Base-by-base conservation (phyloP, 1,140 invertebrate genomes). In the Drosophila neocordata region DNA sequence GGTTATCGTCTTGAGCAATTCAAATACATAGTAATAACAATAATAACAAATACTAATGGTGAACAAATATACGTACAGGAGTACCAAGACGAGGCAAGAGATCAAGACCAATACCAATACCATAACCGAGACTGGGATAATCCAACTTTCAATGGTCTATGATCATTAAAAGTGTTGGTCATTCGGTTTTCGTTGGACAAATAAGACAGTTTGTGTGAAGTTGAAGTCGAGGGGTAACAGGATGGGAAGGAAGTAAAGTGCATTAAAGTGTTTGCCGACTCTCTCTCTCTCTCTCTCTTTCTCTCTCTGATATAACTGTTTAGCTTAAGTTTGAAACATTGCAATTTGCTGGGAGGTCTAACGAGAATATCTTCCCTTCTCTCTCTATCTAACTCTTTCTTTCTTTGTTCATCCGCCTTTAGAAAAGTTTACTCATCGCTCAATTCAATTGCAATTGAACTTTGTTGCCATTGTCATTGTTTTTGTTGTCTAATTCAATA, bases 41-140 rank as follows among this genome's bases (percentile, higher is more conserved):
- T 89, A 89, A 89, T 87, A 90, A 90, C 87, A 90, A 90, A 90
- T 90, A 90, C 87, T 89, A 90, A 90, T 90, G 87, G 87, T 90
- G 85, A 73, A 72, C 78, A 90, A 90, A 90, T 82, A 89, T 64
- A 66, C 66, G 58, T 64, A 59, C 53, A 34, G 53, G 53, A 65
- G 41, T 48, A 48, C 8, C 18, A 48, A 48, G 41, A 48, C 27
- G 6, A 31, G 27, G n/a, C n/a, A 38, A 38, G 27, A 38, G 37
- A 38, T 4, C 37, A 38, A n/a, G 37, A 38, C n/a, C 41, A 48
- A 48, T 6, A 44, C 6, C 38, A 44, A 44, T 7, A 48, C 15
- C 41, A 48, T 20, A 2, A 48, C 53, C 20, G 48, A 13, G 55
- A 27, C 55, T 11, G 41, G 66, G 53, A 31, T 71, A 78, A 78